phyloP scores from a whole-genome alignment of 2,797 vertebrate genomes.

The Scolopax rusticola region DNA sequence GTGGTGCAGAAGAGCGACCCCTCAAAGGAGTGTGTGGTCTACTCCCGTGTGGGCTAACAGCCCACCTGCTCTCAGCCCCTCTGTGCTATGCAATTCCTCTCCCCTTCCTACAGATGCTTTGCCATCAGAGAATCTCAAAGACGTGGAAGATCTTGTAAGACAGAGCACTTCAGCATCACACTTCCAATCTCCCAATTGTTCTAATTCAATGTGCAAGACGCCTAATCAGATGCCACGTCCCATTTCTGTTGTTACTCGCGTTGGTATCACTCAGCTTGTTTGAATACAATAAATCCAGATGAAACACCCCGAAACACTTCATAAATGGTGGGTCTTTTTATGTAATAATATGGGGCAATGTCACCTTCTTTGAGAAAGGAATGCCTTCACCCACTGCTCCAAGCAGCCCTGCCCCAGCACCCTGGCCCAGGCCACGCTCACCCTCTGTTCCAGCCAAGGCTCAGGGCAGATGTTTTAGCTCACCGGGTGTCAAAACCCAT shows the following conservation, averaged over 20 bases:
- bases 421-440: background rate
- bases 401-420: background rate
- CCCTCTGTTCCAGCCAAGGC: background rate
- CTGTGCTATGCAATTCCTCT: background rate
- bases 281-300: constrained; percentile 14
- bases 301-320: background rate
- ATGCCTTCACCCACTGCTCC: background rate
- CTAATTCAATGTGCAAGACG: background rate
- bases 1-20: background rate
- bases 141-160: background rate
- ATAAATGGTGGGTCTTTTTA: background rate
- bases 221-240: background rate
- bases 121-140: background rate
- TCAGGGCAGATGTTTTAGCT: background rate
- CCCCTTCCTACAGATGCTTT: background rate
- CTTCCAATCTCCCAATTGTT: background rate
- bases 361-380: background rate
- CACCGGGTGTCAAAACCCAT: background rate
- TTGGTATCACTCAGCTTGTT: background rate
- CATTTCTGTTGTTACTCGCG: background rate
- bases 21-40: rapidly evolving
- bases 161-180: background rate
- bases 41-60: background rate
- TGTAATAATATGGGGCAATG: background rate
- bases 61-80: background rate